Evolutionary conservation across 1,140 invertebrate species (phyloP), one percentile per base, ranked within the genome.

Genomic region (Mya arenaria): DNA sequence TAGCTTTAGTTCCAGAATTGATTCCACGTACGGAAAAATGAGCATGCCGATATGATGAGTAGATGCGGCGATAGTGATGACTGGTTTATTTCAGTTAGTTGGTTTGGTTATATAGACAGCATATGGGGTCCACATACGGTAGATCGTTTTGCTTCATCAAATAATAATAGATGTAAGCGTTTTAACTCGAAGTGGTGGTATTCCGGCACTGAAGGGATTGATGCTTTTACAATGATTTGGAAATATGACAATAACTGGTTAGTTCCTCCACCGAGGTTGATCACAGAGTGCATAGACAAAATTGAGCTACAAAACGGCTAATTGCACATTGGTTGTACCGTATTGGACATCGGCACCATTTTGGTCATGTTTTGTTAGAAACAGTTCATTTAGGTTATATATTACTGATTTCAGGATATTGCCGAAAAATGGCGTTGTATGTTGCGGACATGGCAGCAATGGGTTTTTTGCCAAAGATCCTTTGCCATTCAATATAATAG

Each of bases 91-190:
- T 28, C 37, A 1, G n/a, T 30, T 19, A n/a, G 73, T 44, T 28
- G 32, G 10, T 80, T 84, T 73, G 4, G 56, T 1, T 23, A 62
- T 52, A 80, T 68, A 15, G 62, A 84, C 10, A 19, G 44, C n/a
- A 32, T 52, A n/a, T 84, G 77, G 77, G 83, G 83, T 52, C 44
- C 41, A 30, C 58, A 63, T 66, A 72, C 58, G 13, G 13, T 78
- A 6, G 79, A 85, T 39, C 32, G 72, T 30, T 84, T 84, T 84
- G 72, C 83, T 15, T 58, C 65, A 10, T 66, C 75, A 72, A 77
- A 69, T 23, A 81, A 77, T 55, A 69, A 30, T 17, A 68, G 72
- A 23, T 84, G 83, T 77, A 6, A n/a, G 10, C 30, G 63, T 23
- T 84, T 84, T 30, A 75, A 75, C 62, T 71, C 52, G 30, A 37